Evolutionary conservation across 1,140 invertebrate species (phyloP).

Genomic region (Drosophila orosa): DNA sequence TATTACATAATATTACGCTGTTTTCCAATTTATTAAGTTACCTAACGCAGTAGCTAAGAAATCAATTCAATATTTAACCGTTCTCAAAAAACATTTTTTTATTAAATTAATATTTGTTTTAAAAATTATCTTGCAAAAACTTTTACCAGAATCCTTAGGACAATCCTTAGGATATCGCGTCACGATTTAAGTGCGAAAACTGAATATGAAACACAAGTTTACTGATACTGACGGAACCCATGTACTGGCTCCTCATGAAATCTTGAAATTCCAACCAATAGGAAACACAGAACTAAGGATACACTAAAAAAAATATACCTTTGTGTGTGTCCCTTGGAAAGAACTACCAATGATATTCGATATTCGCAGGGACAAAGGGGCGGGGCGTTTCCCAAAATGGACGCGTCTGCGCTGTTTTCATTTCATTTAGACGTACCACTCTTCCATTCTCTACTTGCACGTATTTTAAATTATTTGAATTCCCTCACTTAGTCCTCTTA

Average conservation of each 20-base stretch:
- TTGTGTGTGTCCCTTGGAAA: no score
- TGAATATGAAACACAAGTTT: constrained; percentile 50
- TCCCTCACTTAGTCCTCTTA: neutral
- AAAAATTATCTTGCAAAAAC: neutral
- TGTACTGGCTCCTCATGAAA: neutral
- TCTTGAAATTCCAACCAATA: constrained; percentile 4
- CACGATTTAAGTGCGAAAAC: constrained; percentile 53
- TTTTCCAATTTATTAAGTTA: neutral
- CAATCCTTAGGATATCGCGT: constrained; percentile 43
- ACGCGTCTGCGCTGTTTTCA: constrained; percentile 8
- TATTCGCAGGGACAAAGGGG: neutral
- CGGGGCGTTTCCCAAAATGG: neutral
- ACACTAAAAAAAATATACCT: constrained; percentile 1
- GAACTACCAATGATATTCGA: neutral
- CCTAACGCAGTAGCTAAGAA: neutral
- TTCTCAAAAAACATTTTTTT: neutral
- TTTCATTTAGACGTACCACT: neutral
- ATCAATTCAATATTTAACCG: neutral
- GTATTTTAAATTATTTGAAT: constrained; percentile 1
- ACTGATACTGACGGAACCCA: constrained; percentile 25
- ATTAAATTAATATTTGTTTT: neutral
- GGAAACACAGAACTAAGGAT: neutral
- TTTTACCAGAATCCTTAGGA: constrained; percentile 10
- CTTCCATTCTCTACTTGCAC: no score
- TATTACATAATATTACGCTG: neutral